These are phyloP conservation scores for Fregetta grallaria DNA, from an alignment of 2,113 vertebrate species.

Conservation along the genomic window DNA sequence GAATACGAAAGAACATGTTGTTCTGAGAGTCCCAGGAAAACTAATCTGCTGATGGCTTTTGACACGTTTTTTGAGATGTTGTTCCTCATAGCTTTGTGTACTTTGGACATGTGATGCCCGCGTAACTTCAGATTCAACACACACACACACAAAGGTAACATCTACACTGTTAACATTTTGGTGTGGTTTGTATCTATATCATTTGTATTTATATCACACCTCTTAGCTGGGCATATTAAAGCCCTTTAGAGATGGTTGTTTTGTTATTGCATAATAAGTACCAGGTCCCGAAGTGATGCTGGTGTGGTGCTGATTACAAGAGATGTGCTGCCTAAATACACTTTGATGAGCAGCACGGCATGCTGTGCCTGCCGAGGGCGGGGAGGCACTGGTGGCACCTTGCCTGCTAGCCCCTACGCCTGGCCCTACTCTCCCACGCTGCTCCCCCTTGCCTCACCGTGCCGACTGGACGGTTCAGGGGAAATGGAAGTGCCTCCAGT, in stretches of 20 bases:
- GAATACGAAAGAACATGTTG: background rate
- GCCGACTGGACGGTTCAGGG: accelerated
- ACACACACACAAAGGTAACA: background rate
- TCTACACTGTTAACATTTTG: background rate
- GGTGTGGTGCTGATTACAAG: background rate
- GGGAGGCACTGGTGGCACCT: background rate
- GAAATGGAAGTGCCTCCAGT: background rate
- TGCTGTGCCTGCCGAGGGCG: background rate
- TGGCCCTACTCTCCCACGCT: background rate
- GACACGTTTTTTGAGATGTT: background rate
- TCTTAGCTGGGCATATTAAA: background rate
- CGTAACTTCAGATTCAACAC: background rate
- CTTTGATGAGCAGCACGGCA: background rate
- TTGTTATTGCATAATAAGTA: background rate
- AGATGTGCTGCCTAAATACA: background rate
- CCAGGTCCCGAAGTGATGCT: background rate
- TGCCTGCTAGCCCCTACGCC: background rate
- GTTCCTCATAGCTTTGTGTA: background rate
- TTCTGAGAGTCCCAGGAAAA: background rate
- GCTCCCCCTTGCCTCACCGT: background rate
- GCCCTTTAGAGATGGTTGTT: background rate
- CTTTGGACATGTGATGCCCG: background rate
- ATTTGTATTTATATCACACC: background rate
- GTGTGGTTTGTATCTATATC: background rate
- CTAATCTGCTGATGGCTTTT: background rate